Conservation (phyloP, 2,113 vertebrate species). For the Catharus bicknelli region DNA sequence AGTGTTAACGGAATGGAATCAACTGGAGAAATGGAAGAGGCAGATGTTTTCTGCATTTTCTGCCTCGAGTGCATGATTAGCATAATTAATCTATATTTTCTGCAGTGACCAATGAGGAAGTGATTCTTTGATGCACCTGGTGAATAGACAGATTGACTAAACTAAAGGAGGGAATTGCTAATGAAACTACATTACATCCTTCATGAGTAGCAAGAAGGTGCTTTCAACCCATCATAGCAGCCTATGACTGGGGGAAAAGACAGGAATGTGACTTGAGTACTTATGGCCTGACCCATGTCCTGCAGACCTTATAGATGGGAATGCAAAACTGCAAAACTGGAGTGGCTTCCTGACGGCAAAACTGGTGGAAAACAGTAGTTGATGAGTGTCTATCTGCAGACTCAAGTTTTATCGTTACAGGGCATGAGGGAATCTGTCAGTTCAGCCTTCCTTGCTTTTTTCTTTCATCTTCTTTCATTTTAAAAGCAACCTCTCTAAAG, state of each 20-base stretch:
- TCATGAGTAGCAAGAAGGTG: slow-evolving; percentile 3
- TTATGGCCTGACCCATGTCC: not conserved
- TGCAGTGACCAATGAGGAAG: not conserved
- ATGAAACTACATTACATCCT: not conserved
- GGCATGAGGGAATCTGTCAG: not conserved
- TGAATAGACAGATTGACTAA: slow-evolving; percentile 24
- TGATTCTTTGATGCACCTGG: slow-evolving; percentile 7
- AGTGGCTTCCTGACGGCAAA: not conserved
- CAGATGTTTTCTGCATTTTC: not conserved
- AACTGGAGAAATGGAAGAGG: not conserved
- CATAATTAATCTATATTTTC: slow-evolving; percentile 45
- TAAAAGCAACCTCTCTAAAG: not conserved
- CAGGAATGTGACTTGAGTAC: not conserved
- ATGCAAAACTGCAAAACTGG: not conserved
- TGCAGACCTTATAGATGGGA: not conserved
- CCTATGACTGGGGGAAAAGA: not conserved
- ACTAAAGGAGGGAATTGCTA: slow-evolving; percentile 14
- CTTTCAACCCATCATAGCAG: not conserved
- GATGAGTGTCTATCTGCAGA: not conserved
- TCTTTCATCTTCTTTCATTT: not conserved
- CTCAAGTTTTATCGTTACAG: not conserved
- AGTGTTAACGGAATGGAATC: not conserved
- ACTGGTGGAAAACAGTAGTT: not conserved
- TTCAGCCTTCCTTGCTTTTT: not conserved
- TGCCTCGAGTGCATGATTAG: slow-evolving; percentile 17